Base-by-base conservation (phyloP, 2,113 vertebrate species). In the Electrona antarctica region DNA sequence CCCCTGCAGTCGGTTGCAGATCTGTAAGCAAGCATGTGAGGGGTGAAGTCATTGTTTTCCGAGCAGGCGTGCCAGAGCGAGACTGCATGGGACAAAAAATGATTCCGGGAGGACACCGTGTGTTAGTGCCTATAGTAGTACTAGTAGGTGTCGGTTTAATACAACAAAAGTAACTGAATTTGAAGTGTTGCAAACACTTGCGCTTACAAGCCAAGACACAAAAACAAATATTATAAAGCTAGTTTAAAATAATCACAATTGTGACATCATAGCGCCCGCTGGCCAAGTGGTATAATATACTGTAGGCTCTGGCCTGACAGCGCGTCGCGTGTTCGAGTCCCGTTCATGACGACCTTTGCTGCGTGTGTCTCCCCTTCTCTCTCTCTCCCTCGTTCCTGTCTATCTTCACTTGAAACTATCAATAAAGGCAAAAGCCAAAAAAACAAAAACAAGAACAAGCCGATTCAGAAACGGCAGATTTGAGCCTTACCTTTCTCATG, bases 401-500 rank as follows among this genome's bases (percentile, higher is more conserved):
- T 21, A 21, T 21, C 21, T 21, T 21, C 21, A 21, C 21, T 21
- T 21, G 21, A 21, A 21, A 21, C 21, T 21, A 21, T 21, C 21
- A 21, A 21, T 21, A 21, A 21, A 21, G 21, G 21, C 21, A 21
- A 21, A 21, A 21, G 21, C 21, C 21, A 21, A 21, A 21, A 21
- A 21, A 21, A 21, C 1, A 21, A 21, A 21, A 21, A 21, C 1
- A 41, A 41, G 33, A 41, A 41, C 33, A 41, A 41, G 33, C 33
- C 0, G 33, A 21, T 21, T 21, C 21, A 41, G 57, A 59, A 12
- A 11, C 28, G 8, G 5, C 14, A 33, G 12, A 10, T 11, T 33
- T 52, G 0, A n/a, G 7, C 33, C 95, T 92, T 97, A 99, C 97
- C 97, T 96, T 98, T 91, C 91, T 95, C 81, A 91, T 91, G 46